A percentile compares a stretch with the other conserved stretches of the same genome.
Conservation (phyloP, 1,140 invertebrate species). For the Calephelis nemesis region DNA sequence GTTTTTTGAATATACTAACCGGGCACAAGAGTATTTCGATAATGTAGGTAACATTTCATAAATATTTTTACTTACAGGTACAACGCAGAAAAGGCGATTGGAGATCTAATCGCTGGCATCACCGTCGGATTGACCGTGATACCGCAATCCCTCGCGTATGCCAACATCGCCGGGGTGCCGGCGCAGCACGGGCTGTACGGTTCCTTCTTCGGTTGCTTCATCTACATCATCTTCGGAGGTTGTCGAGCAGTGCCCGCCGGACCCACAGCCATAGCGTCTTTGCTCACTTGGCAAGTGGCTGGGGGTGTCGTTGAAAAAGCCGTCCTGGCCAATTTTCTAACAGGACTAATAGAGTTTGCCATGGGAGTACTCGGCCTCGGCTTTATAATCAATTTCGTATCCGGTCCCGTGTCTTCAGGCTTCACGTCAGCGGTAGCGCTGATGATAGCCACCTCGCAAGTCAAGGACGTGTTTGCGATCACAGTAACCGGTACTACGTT, state of each 20-base stretch:
- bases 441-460: conserved; percentile 93
- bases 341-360: conserved; percentile 88
- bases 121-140: conserved; percentile 93
- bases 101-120: conserved; percentile 90
- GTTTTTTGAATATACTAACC: no score
- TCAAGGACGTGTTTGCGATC: conserved; percentile 91
- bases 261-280: conserved; percentile 90
- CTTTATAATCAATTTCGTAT: conserved; percentile 96
- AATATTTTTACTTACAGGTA: conserved; percentile 70
- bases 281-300: conserved; percentile 88
- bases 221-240: conserved; percentile 94
- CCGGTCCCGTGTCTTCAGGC: conserved; percentile 94
- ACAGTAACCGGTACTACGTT: conserved; percentile 86
- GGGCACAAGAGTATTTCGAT: no score
- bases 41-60: no score
- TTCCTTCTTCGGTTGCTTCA: conserved; percentile 93
- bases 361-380: conserved; percentile 94
- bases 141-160: conserved; percentile 90
- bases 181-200: conserved; percentile 93
- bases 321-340: conserved; percentile 88
- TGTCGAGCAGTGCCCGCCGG: conserved; percentile 94
- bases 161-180: conserved; percentile 89
- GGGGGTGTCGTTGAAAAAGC: conserved; percentile 87
- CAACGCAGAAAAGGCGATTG: conserved; percentile 82
- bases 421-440: conserved; percentile 96